Conservation (phyloP, 2,888 invertebrate species). For the Callosobruchus maculatus region DNA sequence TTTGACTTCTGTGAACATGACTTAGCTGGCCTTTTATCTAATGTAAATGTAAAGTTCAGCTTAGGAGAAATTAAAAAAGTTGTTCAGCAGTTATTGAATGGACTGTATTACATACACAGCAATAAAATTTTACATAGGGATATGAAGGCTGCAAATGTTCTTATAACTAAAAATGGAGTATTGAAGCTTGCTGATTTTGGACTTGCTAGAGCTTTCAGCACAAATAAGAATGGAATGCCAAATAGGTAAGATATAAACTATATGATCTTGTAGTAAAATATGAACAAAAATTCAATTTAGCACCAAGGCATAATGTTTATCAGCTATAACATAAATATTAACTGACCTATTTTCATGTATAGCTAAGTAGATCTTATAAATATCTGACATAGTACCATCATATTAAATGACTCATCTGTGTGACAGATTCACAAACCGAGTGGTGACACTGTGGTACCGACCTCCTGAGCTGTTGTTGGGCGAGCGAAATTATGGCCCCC, state of each 20-base stretch:
- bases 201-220: constrained; percentile 89
- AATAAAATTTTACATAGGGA: constrained; percentile 94
- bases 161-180: constrained; percentile 92
- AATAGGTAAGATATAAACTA: constrained; percentile 53
- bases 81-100: constrained; percentile 80
- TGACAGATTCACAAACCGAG: constrained; percentile 97
- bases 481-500: constrained; percentile 92
- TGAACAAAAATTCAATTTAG: too few species aligned
- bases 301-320: too few species aligned
- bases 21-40: constrained; percentile 91
- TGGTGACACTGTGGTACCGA: constrained; percentile 95
- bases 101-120: constrained; percentile 93
- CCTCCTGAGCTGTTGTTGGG: constrained; percentile 69
- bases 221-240: constrained; percentile 78
- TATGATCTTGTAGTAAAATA: too few species aligned
- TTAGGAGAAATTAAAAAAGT: constrained; percentile 96
- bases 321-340: too few species aligned
- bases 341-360: too few species aligned
- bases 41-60: constrained; percentile 92
- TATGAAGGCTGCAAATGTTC: constrained; percentile 98
- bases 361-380: too few species aligned
- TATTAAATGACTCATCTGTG: too few species aligned
- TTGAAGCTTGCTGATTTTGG: constrained; percentile 98
- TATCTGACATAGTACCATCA: too few species aligned
- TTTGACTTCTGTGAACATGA: constrained; percentile 99